Percentiles rank a stretch among this genome's conserved stretches.
These are phyloP conservation scores for Vombatus ursinus DNA, from an alignment of 2,113 vertebrate species.

Conservation along the genomic window DNA sequence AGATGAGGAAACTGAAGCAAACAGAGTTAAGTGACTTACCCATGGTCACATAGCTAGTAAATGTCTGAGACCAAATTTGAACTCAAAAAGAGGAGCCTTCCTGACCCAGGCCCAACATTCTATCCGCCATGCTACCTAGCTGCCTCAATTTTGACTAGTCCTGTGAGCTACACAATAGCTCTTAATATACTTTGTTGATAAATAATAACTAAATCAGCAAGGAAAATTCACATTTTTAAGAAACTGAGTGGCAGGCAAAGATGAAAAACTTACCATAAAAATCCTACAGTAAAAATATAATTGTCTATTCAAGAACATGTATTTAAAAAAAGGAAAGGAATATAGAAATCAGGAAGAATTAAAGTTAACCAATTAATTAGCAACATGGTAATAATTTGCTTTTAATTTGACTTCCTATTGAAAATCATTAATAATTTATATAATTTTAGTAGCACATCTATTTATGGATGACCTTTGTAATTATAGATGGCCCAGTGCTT, in stretches of 20 bases:
- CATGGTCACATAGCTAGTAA: neutral
- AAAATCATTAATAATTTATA: slow-evolving; percentile 3
- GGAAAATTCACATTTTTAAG: neutral
- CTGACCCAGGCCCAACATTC: neutral
- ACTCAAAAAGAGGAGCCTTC: neutral
- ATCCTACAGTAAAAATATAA: neutral
- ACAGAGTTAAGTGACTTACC: slow-evolving; percentile 28
- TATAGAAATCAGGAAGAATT: neutral
- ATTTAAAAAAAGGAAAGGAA: neutral
- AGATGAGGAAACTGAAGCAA: slow-evolving; percentile 57
- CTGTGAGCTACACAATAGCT: neutral
- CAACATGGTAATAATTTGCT: neutral
- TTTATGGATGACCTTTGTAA: neutral
- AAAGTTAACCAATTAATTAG: neutral
- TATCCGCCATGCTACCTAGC: neutral
- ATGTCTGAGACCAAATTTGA: neutral
- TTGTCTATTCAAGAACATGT: neutral
- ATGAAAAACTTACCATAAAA: slow-evolving; percentile 8
- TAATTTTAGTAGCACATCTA: neutral
- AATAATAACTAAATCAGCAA: neutral
- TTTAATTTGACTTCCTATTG: neutral
- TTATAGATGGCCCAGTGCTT: neutral
- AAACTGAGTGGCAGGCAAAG: neutral
- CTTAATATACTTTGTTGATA: neutral
- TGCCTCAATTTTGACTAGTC: neutral